These are phyloP conservation scores for Polyergus mexicanus DNA, from an alignment of 1,140 invertebrate species.

Conservation along the genomic window DNA sequence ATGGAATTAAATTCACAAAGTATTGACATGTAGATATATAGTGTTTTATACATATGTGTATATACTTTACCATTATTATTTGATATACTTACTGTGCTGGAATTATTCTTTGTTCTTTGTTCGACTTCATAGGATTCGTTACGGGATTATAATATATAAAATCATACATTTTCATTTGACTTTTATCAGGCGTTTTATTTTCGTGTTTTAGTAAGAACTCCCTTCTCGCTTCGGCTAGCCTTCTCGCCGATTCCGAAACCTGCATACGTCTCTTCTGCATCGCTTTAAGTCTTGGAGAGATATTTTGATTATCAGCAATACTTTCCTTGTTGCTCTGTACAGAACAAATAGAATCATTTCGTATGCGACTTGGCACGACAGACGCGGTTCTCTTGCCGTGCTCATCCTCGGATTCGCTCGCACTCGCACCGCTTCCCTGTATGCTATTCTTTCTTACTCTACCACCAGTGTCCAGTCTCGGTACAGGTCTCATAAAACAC, in stretches of 20 bases:
- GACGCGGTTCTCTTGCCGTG: constrained; percentile 72
- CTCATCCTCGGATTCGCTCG: constrained; percentile 85
- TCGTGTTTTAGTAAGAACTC: constrained; percentile 88
- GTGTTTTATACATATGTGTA: background rate
- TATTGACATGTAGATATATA: background rate
- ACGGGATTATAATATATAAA: constrained; percentile 96
- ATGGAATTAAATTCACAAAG: background rate
- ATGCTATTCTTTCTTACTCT: constrained; percentile 86
- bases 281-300: constrained; percentile 70
- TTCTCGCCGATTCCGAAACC: constrained; percentile 86
- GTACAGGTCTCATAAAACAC: constrained; percentile 82
- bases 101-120: constrained; percentile 55
- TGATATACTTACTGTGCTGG: constrained; percentile 86
- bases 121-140: constrained; percentile 89
- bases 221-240: constrained; percentile 86
- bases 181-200: constrained; percentile 88
- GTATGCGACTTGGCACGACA: constrained; percentile 76
- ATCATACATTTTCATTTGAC: constrained; percentile 95
- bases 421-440: constrained; percentile 83
- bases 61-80: constrained; percentile 13
- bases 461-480: constrained; percentile 81
- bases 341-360: constrained; percentile 85
- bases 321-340: constrained; percentile 77
- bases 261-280: constrained; percentile 79
- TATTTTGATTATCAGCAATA: constrained; percentile 59